These are phyloP conservation scores for Mormyrus iriodes DNA, from an alignment of 2,113 vertebrate genomes.

Conservation along the genomic window DNA sequence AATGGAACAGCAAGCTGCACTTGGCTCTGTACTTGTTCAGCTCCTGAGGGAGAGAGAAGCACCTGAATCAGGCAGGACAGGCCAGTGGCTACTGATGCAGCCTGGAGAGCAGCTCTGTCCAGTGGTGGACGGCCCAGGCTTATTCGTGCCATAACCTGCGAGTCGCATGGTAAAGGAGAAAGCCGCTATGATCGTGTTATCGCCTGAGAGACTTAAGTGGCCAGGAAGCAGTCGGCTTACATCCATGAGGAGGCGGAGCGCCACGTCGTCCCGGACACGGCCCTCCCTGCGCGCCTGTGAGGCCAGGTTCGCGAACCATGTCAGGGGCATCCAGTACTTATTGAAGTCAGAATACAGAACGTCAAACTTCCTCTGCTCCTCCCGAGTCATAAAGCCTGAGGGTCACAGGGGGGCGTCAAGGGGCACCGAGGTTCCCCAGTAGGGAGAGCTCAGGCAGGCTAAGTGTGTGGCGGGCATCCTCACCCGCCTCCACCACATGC, in stretches of 20 bases:
- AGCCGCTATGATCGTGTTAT: background rate
- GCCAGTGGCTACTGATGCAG: background rate
- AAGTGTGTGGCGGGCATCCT: background rate
- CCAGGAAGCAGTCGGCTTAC: constrained; percentile 49
- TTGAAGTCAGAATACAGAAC: constrained; percentile 80
- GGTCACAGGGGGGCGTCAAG: background rate
- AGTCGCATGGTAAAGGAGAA: background rate
- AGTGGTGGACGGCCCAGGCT: background rate
- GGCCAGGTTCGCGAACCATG: constrained; percentile 82
- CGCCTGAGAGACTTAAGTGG: background rate
- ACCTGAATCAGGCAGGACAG: background rate
- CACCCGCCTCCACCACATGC: constrained; percentile 76
- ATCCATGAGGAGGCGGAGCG: constrained; percentile 78
- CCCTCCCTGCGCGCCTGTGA: constrained; percentile 70
- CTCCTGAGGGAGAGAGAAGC: constrained; percentile 61
- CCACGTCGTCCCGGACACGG: constrained; percentile 68
- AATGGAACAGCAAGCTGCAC: constrained; percentile 82
- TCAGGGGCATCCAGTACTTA: constrained; percentile 86
- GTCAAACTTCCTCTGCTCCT: constrained; percentile 69
- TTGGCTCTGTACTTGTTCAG: constrained; percentile 79
- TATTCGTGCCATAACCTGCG: background rate
- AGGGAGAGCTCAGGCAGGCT: background rate
- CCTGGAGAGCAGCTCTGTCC: background rate
- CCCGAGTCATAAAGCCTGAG: constrained; percentile 75
- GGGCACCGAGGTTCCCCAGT: background rate